Percentiles rank a stretch among this genome's conserved stretches.
Evolutionary conservation across 30 jellyfish, hydroid and myxozoan species (phyloP).

Genomic region (Morbakka virulenta): DNA sequence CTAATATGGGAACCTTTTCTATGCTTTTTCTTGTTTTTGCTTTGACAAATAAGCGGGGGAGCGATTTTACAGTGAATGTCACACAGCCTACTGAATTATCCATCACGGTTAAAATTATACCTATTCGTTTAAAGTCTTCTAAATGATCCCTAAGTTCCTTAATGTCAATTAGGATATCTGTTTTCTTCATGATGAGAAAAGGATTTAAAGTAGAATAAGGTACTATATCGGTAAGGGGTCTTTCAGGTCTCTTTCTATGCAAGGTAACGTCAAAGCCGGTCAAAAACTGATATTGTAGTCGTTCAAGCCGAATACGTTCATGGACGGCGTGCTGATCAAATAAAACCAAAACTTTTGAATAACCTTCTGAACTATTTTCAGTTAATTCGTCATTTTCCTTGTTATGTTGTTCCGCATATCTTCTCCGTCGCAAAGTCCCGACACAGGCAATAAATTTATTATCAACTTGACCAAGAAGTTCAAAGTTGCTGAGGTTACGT

Average conservation of each 20-base stretch:
- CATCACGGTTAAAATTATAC: neutral
- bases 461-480: constrained; percentile 92
- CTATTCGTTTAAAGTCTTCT: neutral
- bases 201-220: neutral
- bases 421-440: neutral
- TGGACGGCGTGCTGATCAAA: constrained; percentile 98
- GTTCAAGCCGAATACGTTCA: constrained; percentile 85
- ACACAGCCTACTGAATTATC: neutral
- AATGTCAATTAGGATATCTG: too few species aligned
- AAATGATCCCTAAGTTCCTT: neutral
- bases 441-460: constrained; percentile 77
- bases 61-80: neutral
- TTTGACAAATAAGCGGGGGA: constrained; percentile 1
- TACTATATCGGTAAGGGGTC: neutral
- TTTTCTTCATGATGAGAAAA: neutral
- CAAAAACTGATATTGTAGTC: constrained; percentile 55
- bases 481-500: constrained; percentile 21
- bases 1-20: neutral
- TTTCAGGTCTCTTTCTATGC: neutral
- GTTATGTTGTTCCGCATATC: neutral
- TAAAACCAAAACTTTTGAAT: constrained; percentile 6
- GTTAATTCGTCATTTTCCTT: neutral
- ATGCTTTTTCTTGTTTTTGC: neutral
- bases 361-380: neutral
- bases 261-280: neutral